A percentile compares a stretch with the other conserved stretches of the same genome.
Conservation (phyloP, 2,888 invertebrate genomes). For the Melikaiella ostensackeni region DNA sequence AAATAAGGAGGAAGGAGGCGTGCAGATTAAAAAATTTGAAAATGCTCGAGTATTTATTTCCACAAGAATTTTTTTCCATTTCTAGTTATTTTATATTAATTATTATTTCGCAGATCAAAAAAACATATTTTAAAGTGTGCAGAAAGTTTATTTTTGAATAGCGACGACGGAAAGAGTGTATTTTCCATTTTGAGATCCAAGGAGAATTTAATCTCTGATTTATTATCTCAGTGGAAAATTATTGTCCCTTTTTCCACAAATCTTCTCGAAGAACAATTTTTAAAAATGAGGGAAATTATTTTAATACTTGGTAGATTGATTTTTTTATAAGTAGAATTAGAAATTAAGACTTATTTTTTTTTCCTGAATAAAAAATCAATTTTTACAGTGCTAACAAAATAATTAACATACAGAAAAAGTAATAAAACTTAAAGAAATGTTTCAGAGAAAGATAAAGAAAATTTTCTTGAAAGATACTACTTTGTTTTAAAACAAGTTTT, state of each 20-base stretch:
- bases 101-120: constrained; percentile 43
- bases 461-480: background rate
- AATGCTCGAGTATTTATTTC: background rate
- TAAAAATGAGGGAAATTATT: background rate
- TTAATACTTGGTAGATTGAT: background rate
- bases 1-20: constrained; percentile 45
- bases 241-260: constrained; percentile 42
- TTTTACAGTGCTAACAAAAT: background rate
- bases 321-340: background rate
- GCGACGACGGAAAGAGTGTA: constrained; percentile 47
- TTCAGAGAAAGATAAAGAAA: background rate
- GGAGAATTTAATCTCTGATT: constrained; percentile 41
- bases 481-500: background rate
- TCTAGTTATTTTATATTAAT: constrained; percentile 17
- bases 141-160: constrained; percentile 47
- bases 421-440: background rate
- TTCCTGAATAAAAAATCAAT: background rate
- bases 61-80: constrained; percentile 39
- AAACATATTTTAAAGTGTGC: constrained; percentile 47
- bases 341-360: too few species aligned
- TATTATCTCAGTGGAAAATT: constrained; percentile 44
- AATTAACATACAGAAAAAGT: background rate
- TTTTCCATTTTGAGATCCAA: constrained; percentile 47
- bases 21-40: constrained; percentile 25
- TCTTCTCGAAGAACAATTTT: constrained; percentile 44